These are phyloP conservation scores for Exaiptasia diaphana DNA, from an alignment of 64 coral and sea anemone genomes.

Conservation along the genomic window DNA sequence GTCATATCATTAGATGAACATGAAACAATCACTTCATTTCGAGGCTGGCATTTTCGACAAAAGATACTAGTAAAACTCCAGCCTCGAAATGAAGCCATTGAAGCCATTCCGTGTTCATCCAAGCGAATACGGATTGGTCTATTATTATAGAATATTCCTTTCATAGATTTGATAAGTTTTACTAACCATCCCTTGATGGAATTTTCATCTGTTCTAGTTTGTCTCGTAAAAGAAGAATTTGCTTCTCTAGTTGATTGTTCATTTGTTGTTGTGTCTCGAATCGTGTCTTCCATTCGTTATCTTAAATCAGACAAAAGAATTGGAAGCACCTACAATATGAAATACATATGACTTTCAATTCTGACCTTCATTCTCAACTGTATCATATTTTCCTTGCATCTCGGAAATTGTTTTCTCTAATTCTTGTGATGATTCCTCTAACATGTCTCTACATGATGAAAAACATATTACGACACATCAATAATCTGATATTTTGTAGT, in stretches of 20 bases:
- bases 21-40: no score
- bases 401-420: constrained; percentile 76
- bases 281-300: constrained; percentile 98
- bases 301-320: constrained; percentile 14
- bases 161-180: no score
- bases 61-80: no score
- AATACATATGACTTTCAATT: neutral
- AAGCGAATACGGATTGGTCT: no score
- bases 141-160: no score
- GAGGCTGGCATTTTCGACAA: no score
- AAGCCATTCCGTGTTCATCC: no score
- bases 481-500: neutral
- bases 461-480: no score
- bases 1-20: no score
- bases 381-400: constrained; percentile 65
- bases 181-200: constrained; percentile 78
- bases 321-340: neutral
- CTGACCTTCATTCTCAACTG: constrained; percentile 85
- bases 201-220: constrained; percentile 84
- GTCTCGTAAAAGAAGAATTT: constrained; percentile 79
- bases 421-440: constrained; percentile 90
- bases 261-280: constrained; percentile 95
- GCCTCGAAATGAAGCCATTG: no score
- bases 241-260: constrained; percentile 95
- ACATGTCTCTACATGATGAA: constrained; percentile 72